Base-by-base conservation (phyloP, 2,888 invertebrate species). In the Cerastis rubricosa region DNA sequence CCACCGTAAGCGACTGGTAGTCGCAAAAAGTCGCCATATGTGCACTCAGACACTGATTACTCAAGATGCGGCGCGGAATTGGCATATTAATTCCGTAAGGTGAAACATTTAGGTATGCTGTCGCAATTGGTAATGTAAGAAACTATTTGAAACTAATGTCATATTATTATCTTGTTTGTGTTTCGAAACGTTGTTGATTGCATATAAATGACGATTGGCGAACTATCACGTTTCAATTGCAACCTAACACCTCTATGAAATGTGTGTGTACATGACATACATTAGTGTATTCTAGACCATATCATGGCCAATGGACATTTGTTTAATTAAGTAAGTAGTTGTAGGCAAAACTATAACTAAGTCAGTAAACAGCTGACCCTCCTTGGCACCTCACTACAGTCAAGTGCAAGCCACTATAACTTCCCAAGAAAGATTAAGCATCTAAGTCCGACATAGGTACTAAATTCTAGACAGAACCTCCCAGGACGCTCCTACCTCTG, bases 1-100 rank as follows among this genome's bases (percentile, higher is more conserved):
- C 22, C 22, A 19, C 35, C 64, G 71, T 54, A 63, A 54, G 63
- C 83, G 73, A 85, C 83, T 54, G 70, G 64, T 70, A 74, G 74
- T 19, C 67, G 83, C 49, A 70, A 81, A 81, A 85, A 84, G 66
- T 78, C 83, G 83, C 67, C 29, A 70, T 63, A 59, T 70, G 70
- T 68, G 68, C 25, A 2, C 14, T 29, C 47, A 45, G 85, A 64
- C 85, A 59, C 65, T 70, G 86, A 83, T 85, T 85, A 49, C 71
- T 68, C 66, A 74, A 84, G 63, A 17, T 40, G 59, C 57, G 45
- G 59, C 57, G 57, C n/a, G 72, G 47, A 65, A 61, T 49, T 19
- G 65, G 63, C 69, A 72, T 74, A 71, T 85, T 64, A 64, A 78
- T 61, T 72, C 74, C 7, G 69, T 67, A 59, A 74, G 71, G 59